phyloP scores from a whole-genome alignment of 2,113 vertebrate genomes.

The Noturus placidus region DNA sequence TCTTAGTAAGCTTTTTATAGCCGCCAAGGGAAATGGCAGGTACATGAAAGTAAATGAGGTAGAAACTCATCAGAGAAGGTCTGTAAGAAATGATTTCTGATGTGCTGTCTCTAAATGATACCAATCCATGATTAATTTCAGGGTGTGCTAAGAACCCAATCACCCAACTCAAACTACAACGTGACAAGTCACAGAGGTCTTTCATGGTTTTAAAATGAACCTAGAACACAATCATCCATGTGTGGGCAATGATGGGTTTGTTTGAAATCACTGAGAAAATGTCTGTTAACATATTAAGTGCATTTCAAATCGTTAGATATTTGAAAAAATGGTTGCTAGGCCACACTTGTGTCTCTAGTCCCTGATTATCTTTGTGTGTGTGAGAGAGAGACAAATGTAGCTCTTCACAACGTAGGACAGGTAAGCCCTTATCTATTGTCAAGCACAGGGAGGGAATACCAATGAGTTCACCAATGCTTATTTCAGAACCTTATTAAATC shows the following conservation, averaged over 20 bases:
- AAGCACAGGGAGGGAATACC: constrained; percentile 18
- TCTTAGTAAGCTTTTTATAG: constrained; percentile 39
- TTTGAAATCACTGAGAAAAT: not conserved
- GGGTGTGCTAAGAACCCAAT: constrained; percentile 19
- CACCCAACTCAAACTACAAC: not conserved
- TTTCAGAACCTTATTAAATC: constrained; percentile 44
- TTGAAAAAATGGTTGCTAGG: constrained; percentile 46
- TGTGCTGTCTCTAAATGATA: constrained; percentile 38
- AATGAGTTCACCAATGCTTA: constrained; percentile 25
- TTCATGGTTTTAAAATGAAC: not conserved
- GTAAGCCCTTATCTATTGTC: constrained; percentile 44
- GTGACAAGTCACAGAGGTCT: constrained; percentile 25
- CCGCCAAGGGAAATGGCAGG: constrained; percentile 44
- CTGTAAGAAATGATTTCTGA: constrained; percentile 40
- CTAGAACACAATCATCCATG: not conserved
- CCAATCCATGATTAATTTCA: constrained; percentile 49
- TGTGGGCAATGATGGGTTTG: not conserved
- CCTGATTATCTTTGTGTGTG: constrained; percentile 35
- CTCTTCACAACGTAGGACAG: constrained; percentile 42
- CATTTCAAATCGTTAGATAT: constrained; percentile 17
- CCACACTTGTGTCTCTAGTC: constrained; percentile 33
- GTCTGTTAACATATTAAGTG: not conserved
- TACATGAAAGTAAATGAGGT: constrained; percentile 47
- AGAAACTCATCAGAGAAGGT: constrained; percentile 34
- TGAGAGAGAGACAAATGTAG: constrained; percentile 19